Percentiles rank a stretch among this genome's conserved stretches.
Evolutionary conservation across 2,797 vertebrate species (phyloP).

Genomic region (Pristis pectinata): DNA sequence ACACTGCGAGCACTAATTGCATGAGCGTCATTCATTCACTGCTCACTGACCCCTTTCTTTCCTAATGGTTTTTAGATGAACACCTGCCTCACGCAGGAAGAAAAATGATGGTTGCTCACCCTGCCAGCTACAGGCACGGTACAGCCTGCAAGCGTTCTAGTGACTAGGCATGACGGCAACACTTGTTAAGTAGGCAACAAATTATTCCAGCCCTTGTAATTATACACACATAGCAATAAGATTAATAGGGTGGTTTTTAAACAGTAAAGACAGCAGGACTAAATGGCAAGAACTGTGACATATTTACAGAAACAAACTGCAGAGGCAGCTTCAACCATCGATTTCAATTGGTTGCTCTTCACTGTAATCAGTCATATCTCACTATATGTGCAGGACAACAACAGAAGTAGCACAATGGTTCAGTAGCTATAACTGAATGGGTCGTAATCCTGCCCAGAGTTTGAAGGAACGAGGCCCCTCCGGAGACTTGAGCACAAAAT

Average conservation of each 20-base stretch:
- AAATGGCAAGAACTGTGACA: slow-evolving; percentile 8
- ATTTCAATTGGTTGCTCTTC: neutral
- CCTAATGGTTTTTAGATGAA: slow-evolving; percentile 4
- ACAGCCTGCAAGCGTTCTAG: neutral
- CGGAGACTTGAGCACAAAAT: too few species aligned
- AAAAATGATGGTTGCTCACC: neutral
- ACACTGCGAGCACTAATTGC: neutral
- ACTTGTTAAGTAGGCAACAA: neutral
- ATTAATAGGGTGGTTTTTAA: slow-evolving; percentile 21
- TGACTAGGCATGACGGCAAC: neutral
- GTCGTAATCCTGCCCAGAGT: too few species aligned
- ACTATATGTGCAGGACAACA: neutral
- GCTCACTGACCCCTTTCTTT: neutral
- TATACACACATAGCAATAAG: neutral
- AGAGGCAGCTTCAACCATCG: neutral
- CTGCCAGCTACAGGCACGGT: neutral
- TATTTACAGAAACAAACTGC: neutral
- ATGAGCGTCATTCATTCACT: neutral
- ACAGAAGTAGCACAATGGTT: too few species aligned
- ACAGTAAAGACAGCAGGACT: neutral
- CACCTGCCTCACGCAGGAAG: neutral
- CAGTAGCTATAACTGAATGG: too few species aligned
- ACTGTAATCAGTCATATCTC: neutral
- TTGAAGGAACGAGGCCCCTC: too few species aligned
- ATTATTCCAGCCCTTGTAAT: slow-evolving; percentile 29